phyloP scores from a whole-genome alignment of 2,797 vertebrate genomes.

The Mycteria americana region DNA sequence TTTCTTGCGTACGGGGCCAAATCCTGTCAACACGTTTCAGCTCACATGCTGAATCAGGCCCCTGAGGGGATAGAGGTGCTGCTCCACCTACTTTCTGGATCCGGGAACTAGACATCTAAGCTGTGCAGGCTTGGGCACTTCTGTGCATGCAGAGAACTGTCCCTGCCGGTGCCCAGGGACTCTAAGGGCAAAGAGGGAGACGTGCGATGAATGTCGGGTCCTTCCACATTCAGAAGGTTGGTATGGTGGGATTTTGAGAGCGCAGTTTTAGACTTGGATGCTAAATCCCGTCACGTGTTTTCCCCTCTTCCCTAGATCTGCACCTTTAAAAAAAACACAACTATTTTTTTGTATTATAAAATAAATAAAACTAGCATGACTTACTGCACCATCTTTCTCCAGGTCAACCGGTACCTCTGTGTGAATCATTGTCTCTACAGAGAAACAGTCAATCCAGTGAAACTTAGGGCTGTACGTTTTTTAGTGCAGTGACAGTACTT shows the following conservation, averaged over 20 bases:
- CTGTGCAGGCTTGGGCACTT: constrained; percentile 42
- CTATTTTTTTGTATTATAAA: not conserved
- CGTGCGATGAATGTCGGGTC: not conserved
- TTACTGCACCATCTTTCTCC: not conserved
- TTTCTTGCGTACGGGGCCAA: constrained; percentile 8
- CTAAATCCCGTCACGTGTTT: not conserved
- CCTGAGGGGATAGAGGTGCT: constrained; percentile 30
- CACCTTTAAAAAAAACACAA: not conserved
- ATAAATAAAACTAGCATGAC: not conserved
- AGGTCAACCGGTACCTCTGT: not conserved
- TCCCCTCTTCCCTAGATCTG: not conserved
- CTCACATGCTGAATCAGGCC: constrained; percentile 49
- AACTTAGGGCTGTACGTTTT: not conserved
- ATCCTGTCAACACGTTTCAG: constrained; percentile 21
- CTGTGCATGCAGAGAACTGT: constrained; percentile 32
- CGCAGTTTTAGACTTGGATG: not conserved
- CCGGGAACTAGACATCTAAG: constrained; percentile 2
- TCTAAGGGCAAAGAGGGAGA: not conserved
- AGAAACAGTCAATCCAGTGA: not conserved
- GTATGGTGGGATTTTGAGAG: not conserved
- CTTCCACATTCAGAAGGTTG: not conserved
- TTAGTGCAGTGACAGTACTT: not conserved
- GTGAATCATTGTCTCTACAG: not conserved
- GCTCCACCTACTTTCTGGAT: constrained; percentile 49
- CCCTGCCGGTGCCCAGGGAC: not conserved